Evolutionary conservation across 2,888 invertebrate genomes (phyloP).

Genomic region (Brachylomia viminalis): DNA sequence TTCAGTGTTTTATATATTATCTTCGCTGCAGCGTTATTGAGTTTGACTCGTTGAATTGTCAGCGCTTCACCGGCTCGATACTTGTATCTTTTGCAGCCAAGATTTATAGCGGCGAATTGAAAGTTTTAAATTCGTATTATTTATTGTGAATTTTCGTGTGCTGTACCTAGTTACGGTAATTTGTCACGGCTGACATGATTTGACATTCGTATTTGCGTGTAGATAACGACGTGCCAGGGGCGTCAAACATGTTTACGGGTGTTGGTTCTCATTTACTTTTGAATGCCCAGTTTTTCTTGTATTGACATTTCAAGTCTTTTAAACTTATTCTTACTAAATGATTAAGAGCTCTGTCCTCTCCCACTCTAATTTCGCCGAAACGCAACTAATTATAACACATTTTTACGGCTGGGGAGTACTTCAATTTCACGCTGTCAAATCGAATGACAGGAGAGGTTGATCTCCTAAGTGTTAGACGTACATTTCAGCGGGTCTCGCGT

Average conservation of each 20-base stretch:
- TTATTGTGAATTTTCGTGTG: conserved; percentile 62
- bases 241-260: conserved; percentile 18
- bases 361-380: conserved; percentile 44
- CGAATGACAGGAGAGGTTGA: conserved; percentile 70
- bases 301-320: background rate
- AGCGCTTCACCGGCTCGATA: conserved; percentile 70
- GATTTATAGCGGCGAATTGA: conserved; percentile 71
- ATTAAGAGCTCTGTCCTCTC: background rate
- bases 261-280: conserved; percentile 27
- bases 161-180: conserved; percentile 34
- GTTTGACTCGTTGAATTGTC: conserved; percentile 73
- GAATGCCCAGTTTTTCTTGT: background rate
- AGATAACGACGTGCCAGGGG: conserved; percentile 38
- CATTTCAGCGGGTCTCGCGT: conserved; percentile 72
- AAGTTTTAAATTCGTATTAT: conserved; percentile 66
- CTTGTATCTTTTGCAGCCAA: conserved; percentile 69
- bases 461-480: conserved; percentile 69
- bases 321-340: background rate
- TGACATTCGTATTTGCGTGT: conserved; percentile 44
- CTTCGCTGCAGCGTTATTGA: conserved; percentile 70
- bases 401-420: conserved; percentile 59
- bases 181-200: conserved; percentile 45
- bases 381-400: conserved; percentile 60
- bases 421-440: conserved; percentile 81
- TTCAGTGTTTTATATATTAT: conserved; percentile 70